Percentiles rank a stretch among this genome's conserved stretches.
These are phyloP conservation scores for Cataglyphis albicans DNA, from an alignment of 2,888 invertebrate species.

Conservation along the genomic window DNA sequence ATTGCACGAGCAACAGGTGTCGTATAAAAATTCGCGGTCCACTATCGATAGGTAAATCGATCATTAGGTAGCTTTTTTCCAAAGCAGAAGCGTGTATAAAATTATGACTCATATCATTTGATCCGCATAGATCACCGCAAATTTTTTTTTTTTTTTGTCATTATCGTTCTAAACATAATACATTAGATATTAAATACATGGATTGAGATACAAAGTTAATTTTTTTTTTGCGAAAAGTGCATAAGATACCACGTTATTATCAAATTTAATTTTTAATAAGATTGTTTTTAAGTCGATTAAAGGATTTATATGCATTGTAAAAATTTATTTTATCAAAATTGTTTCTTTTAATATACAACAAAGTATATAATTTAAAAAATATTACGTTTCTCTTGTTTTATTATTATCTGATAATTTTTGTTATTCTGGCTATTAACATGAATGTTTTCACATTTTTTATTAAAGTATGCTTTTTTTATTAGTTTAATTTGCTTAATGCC, in stretches of 20 bases:
- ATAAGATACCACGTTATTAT: not conserved
- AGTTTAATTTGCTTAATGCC: not conserved
- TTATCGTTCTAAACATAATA: not conserved
- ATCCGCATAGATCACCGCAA: not conserved
- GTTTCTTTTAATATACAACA: not conserved
- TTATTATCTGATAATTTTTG: slow-evolving; percentile 1
- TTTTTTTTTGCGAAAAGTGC: not conserved
- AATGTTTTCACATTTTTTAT: not conserved
- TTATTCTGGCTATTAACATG: not conserved
- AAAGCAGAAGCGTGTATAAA: not conserved
- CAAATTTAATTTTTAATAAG: not conserved
- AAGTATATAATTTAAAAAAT: not conserved
- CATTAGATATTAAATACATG: not conserved
- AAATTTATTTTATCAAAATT: not conserved
- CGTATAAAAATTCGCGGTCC: slow-evolving; percentile 24
- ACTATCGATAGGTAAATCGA: slow-evolving; percentile 51
- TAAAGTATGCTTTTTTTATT: not conserved
- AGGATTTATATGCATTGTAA: not conserved
- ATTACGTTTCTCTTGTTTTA: not conserved
- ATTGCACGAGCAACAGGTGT: slow-evolving; percentile 70
- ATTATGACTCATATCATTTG: slow-evolving; percentile 10
- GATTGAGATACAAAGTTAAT: not conserved
- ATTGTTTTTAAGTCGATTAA: not conserved
- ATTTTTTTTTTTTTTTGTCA: not conserved
- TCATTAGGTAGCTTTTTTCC: slow-evolving; percentile 30